phyloP scores from a whole-genome alignment of 2,888 invertebrate species.

The Harpalus rufipes region DNA sequence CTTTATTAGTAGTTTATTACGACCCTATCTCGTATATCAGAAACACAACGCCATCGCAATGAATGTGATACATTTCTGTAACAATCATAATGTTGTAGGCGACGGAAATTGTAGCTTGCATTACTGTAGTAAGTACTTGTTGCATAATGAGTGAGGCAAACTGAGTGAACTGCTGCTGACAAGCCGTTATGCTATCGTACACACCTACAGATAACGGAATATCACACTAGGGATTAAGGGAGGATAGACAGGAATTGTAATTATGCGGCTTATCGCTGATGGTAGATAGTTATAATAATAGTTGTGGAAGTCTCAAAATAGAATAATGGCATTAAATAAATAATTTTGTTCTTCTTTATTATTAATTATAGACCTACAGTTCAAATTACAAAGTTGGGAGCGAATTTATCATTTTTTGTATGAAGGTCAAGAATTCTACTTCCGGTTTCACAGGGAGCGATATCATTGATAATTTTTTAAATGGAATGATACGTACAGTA shows the following conservation, averaged over 20 bases:
- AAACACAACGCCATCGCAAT: neutral
- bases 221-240: neutral
- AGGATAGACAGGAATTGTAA: neutral
- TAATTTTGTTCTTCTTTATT: too few relatives aligned
- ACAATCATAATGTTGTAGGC: neutral
- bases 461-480: too few relatives aligned
- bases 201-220: neutral
- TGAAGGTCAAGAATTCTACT: too few relatives aligned
- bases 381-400: too few relatives aligned
- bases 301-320: too few relatives aligned
- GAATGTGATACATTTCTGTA: neutral
- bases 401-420: too few relatives aligned
- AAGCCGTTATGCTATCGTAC: neutral
- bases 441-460: too few relatives aligned
- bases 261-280: neutral
- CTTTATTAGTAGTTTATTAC: neutral
- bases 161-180: neutral
- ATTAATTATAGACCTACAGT: too few relatives aligned
- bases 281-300: neutral
- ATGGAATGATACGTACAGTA: too few relatives aligned
- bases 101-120: neutral
- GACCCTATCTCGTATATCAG: neutral
- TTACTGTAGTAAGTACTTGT: neutral
- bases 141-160: neutral
- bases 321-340: too few relatives aligned